Percentiles rank a stretch among this genome's conserved stretches.
These are phyloP conservation scores for Danio jaintianensis DNA, from an alignment of 2,797 vertebrate genomes.

Conservation along the genomic window DNA sequence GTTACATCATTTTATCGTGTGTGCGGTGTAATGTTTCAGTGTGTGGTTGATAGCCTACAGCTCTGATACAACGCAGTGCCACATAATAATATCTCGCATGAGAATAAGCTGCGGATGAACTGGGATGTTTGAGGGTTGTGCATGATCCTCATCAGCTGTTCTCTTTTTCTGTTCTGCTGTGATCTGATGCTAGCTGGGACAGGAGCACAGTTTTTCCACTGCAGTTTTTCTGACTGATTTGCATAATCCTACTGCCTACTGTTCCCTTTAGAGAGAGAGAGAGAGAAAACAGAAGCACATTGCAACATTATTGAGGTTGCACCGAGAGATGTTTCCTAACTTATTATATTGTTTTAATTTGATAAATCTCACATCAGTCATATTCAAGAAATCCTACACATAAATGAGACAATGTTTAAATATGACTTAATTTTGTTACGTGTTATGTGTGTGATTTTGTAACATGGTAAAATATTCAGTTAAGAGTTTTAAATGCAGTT, in stretches of 20 bases:
- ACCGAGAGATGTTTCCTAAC: slow-evolving; percentile 4
- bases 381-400: not conserved
- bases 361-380: not conserved
- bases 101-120: slow-evolving; percentile 26
- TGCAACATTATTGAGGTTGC: slow-evolving; percentile 15
- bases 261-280: slow-evolving; percentile 38
- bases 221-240: slow-evolving; percentile 46
- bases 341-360: not conserved
- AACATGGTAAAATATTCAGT: not conserved
- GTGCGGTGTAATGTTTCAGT: slow-evolving; percentile 31
- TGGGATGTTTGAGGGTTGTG: slow-evolving; percentile 34
- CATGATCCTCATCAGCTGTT: slow-evolving; percentile 43
- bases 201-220: slow-evolving; percentile 42
- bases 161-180: slow-evolving; percentile 16
- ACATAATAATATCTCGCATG: slow-evolving; percentile 17
- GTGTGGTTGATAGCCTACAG: slow-evolving; percentile 37
- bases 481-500: not conserved
- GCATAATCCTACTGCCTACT: slow-evolving; percentile 46
- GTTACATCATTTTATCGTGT: slow-evolving; percentile 23
- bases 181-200: slow-evolving; percentile 42
- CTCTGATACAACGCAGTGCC: not conserved
- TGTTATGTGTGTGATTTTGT: not conserved
- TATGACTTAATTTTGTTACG: not conserved
- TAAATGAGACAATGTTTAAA: not conserved
- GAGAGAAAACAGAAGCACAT: not conserved